A percentile compares a stretch with the other conserved stretches of the same genome.
Evolutionary conservation across 1,140 invertebrate species (phyloP).

Genomic region (Himalopsyche phryganea): DNA sequence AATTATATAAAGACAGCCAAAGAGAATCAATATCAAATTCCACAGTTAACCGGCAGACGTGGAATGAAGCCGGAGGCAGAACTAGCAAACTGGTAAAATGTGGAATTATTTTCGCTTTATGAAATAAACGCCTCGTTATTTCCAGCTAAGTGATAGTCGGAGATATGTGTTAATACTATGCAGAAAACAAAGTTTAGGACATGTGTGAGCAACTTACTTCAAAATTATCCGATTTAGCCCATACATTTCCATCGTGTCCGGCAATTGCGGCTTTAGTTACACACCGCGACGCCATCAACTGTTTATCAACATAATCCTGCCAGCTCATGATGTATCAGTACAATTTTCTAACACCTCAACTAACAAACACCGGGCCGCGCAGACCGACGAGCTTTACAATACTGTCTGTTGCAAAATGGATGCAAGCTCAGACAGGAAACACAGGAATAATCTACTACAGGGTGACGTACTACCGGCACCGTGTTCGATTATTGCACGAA

Average conservation of each 20-base stretch:
- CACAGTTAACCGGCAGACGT: no score
- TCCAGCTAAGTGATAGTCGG: neutral
- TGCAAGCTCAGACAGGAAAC: conserved; percentile 26
- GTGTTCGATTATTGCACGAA: conserved; percentile 17
- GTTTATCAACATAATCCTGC: conserved; percentile 97
- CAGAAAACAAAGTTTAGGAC: neutral
- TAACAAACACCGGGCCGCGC: conserved; percentile 23
- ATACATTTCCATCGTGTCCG: conserved; percentile 90
- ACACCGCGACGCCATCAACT: conserved; percentile 89
- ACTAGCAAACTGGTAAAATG: no score
- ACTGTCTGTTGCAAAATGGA: conserved; percentile 28
- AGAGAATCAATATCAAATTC: no score
- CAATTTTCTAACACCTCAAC: conserved; percentile 23
- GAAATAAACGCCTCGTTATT: no score
- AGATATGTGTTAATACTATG: neutral
- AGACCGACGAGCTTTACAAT: conserved; percentile 29
- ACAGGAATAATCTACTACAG: conserved; percentile 7
- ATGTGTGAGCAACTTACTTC: conserved; percentile 62
- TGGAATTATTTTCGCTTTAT: no score
- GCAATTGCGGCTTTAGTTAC: conserved; percentile 91
- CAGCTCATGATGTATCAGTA: conserved; percentile 72
- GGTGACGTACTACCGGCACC: conserved; percentile 23
- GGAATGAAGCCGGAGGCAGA: no score
- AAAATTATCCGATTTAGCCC: conserved; percentile 90
- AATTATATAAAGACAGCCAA: no score